Conservation (phyloP, 2,888 invertebrate species). For the Thyatira batis region DNA sequence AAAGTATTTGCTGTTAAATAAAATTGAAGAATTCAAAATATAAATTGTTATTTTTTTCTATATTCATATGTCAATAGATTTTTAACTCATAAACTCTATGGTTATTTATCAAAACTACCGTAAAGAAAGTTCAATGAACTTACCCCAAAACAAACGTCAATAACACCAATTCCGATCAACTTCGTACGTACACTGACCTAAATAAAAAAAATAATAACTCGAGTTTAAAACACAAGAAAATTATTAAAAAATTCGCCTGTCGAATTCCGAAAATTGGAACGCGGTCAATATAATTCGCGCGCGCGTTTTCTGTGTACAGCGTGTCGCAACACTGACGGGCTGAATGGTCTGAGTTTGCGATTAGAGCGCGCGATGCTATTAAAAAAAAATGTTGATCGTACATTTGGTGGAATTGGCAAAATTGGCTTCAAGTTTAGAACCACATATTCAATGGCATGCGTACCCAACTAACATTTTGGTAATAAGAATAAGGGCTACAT, state of each 20-base stretch:
- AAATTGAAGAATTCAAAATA: no score
- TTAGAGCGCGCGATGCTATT: conserved; percentile 16
- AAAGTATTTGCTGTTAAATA: no score
- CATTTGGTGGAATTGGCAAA: neutral
- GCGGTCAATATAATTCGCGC: neutral
- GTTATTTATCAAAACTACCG: no score
- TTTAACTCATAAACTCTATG: no score
- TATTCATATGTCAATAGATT: no score
- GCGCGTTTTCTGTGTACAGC: conserved; percentile 25
- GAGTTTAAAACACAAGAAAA: neutral
- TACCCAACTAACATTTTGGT: neutral
- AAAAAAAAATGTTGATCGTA: neutral
- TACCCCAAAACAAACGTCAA: neutral
- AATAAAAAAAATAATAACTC: neutral
- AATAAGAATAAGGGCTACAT: no score
- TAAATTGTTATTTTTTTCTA: no score
- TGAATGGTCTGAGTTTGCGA: conserved; percentile 12
- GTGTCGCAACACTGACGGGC: conserved; percentile 28
- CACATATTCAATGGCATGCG: neutral
- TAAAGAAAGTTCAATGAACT: neutral
- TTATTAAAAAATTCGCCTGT: neutral
- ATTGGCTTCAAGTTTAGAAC: neutral
- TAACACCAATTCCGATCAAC: neutral
- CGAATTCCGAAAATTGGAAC: neutral
- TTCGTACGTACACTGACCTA: neutral